These are phyloP conservation scores for Loriculus beryllinus DNA, from an alignment of 2,797 vertebrate genomes.

Conservation along the genomic window DNA sequence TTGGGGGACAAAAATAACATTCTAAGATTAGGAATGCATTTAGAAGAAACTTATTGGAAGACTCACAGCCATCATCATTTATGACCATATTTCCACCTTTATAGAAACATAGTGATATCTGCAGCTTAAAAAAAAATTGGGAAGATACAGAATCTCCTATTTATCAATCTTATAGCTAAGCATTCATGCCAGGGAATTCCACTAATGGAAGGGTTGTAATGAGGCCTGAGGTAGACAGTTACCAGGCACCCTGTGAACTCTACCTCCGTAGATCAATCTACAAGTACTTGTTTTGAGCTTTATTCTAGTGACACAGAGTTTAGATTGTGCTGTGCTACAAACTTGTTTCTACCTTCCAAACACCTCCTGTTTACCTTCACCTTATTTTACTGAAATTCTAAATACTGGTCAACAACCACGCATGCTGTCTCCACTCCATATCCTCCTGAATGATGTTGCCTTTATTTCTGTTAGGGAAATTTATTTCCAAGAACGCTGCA, in stretches of 20 bases:
- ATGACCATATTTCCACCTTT: not conserved
- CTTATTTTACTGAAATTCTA: not conserved
- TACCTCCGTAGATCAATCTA: not conserved
- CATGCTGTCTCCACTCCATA: not conserved
- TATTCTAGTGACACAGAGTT: not conserved
- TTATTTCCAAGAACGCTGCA: not conserved
- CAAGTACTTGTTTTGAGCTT: not conserved
- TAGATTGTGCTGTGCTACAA: not conserved
- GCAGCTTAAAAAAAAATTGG: not conserved
- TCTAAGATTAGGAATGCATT: not conserved
- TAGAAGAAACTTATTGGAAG: not conserved
- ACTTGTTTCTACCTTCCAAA: not conserved
- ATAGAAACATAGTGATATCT: not conserved
- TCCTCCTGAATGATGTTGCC: not conserved
- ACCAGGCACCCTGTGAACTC: not conserved
- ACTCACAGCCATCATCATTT: not conserved
- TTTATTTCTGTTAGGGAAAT: slow-evolving; percentile 1
- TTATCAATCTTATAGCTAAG: not conserved
- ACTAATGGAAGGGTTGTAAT: not conserved
- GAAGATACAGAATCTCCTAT: not conserved
- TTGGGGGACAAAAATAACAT: not conserved
- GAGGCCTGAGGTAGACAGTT: not conserved
- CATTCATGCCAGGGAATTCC: not conserved
- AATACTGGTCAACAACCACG: not conserved
- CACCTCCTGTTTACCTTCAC: not conserved